Percentiles rank a stretch among this genome's conserved stretches.
These are phyloP conservation scores for Eledone cirrhosa DNA, from an alignment of 2,888 invertebrate species.

Conservation along the genomic window DNA sequence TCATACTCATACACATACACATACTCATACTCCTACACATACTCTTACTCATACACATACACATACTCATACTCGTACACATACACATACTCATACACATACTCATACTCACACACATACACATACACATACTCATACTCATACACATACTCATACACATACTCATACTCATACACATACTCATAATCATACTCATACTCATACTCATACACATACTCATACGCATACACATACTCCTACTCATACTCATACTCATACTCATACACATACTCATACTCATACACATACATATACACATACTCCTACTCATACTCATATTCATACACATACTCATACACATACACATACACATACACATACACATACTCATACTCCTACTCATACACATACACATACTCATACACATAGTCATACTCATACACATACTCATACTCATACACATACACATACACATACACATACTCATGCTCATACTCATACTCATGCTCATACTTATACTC, in stretches of 20 bases:
- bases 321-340: neutral
- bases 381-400: neutral
- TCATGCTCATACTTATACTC: too few relatives aligned
- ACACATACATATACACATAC: neutral
- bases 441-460: too few relatives aligned
- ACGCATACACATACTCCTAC: neutral
- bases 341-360: neutral
- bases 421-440: neutral
- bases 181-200: neutral
- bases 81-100: neutral
- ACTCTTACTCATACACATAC: neutral
- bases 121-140: neutral
- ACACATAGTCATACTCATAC: neutral
- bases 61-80: neutral
- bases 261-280: neutral
- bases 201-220: neutral
- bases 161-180: neutral
- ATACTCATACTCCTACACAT: neutral
- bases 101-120: neutral
- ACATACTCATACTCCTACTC: neutral
- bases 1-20: neutral
- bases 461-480: too few relatives aligned
- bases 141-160: neutral
- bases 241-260: neutral
- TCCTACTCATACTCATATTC: neutral